Percentiles rank a stretch among this genome's conserved stretches.
phyloP scores from a whole-genome alignment of 2,113 vertebrate genomes.

The Parus major region DNA sequence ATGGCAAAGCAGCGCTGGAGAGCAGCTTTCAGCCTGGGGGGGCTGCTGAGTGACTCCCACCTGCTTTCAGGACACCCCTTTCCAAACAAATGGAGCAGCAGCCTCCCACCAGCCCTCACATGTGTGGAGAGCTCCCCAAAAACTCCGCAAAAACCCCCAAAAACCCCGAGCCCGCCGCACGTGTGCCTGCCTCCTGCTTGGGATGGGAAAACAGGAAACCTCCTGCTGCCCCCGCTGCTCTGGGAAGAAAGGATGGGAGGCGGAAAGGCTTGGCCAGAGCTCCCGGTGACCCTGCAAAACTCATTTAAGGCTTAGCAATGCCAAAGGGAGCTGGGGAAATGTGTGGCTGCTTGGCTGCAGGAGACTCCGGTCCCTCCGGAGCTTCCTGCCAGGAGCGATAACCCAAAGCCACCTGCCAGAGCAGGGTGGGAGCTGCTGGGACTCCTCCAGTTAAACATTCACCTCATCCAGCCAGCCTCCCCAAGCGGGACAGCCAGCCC shows the following conservation, averaged over 20 bases:
- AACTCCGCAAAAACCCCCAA: no score
- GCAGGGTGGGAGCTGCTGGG: neutral
- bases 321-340: neutral
- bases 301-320: neutral
- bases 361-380: neutral
- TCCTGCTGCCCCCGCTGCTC: neutral
- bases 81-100: neutral
- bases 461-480: neutral
- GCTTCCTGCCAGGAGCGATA: neutral
- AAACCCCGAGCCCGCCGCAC: neutral
- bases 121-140: neutral
- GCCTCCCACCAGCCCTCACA: neutral
- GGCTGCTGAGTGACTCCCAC: neutral
- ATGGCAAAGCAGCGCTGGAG: fast-evolving
- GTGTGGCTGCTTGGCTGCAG: neutral
- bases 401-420: neutral
- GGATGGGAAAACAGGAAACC: conserved; percentile 39
- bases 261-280: conserved; percentile 9
- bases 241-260: neutral
- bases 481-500: neutral
- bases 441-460: neutral
- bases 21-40: neutral
- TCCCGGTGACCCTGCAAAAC: conserved; percentile 13
- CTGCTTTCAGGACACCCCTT: neutral
- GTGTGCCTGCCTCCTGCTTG: neutral